phyloP scores from a whole-genome alignment of 1,140 invertebrate genomes.

The Hyles vespertilio region DNA sequence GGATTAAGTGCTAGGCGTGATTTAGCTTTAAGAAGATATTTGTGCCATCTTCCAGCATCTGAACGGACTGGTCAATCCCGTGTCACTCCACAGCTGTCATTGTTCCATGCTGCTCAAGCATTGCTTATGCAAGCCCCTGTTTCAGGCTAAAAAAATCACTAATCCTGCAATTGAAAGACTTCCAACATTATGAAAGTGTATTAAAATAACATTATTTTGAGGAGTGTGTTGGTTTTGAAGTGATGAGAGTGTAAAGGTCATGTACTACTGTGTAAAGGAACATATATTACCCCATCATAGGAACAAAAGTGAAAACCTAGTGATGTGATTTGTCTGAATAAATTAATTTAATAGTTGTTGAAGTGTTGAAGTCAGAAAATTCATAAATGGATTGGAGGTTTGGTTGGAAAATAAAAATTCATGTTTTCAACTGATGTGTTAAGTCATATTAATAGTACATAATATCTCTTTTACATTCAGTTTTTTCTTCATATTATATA shows the following conservation, averaged over 20 bases:
- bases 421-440: too few relatives aligned
- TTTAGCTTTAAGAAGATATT: slow-evolving; percentile 78
- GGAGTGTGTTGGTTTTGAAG: neutral
- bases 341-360: slow-evolving; percentile 7
- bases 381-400: too few relatives aligned
- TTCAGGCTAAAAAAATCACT: slow-evolving; percentile 42
- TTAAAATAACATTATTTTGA: neutral
- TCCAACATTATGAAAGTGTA: too few relatives aligned
- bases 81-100: slow-evolving; percentile 42
- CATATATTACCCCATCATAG: too few relatives aligned
- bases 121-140: slow-evolving; percentile 55
- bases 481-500: too few relatives aligned
- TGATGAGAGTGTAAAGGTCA: neutral
- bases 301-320: slow-evolving; percentile 5
- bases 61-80: slow-evolving; percentile 69
- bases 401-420: too few relatives aligned
- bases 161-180: slow-evolving; percentile 2
- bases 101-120: slow-evolving; percentile 56
- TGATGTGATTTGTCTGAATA: slow-evolving; percentile 4
- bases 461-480: too few relatives aligned
- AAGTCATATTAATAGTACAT: too few relatives aligned
- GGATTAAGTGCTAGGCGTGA: slow-evolving; percentile 81
- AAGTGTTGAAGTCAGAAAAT: slow-evolving; percentile 12
- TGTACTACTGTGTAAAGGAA: neutral
- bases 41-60: slow-evolving; percentile 78